Percentiles rank a stretch among this genome's conserved stretches.
Evolutionary conservation across 2,113 vertebrate species (phyloP).

Genomic region (Nycticryphes semicollaris): DNA sequence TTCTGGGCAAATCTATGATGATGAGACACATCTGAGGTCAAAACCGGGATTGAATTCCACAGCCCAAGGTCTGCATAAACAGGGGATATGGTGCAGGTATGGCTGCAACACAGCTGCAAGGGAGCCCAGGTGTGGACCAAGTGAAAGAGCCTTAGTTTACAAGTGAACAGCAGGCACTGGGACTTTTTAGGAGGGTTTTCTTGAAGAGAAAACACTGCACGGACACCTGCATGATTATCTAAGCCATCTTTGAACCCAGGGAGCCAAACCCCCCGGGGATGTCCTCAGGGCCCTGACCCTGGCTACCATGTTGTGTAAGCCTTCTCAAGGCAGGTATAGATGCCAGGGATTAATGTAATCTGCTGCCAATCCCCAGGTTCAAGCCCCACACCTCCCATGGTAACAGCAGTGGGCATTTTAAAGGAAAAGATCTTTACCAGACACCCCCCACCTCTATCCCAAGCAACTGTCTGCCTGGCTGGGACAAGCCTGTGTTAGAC

Average conservation of each 20-base stretch:
- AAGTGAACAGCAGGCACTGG: neutral
- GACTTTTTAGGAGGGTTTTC: neutral
- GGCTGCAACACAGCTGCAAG: neutral
- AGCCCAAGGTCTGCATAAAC: neutral
- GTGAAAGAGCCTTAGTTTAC: neutral
- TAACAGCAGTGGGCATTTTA: neutral
- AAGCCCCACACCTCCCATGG: neutral
- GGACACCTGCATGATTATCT: neutral
- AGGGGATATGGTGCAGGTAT: neutral
- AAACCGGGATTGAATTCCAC: neutral
- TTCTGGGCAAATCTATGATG: neutral
- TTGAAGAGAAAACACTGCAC: neutral
- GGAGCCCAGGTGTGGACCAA: neutral
- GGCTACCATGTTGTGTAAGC: neutral
- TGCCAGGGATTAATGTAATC: neutral
- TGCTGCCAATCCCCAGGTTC: neutral
- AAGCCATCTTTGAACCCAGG: neutral
- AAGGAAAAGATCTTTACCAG: neutral
- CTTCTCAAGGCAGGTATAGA: neutral
- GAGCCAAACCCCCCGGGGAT: neutral
- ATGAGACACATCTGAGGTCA: fast-evolving
- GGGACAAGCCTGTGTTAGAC: neutral
- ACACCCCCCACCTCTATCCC: neutral
- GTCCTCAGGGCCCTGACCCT: neutral
- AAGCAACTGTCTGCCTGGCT: neutral